Evolutionary conservation across 2,797 vertebrate genomes (phyloP).

Genomic region (Microctenopoma stevenorrisi): DNA sequence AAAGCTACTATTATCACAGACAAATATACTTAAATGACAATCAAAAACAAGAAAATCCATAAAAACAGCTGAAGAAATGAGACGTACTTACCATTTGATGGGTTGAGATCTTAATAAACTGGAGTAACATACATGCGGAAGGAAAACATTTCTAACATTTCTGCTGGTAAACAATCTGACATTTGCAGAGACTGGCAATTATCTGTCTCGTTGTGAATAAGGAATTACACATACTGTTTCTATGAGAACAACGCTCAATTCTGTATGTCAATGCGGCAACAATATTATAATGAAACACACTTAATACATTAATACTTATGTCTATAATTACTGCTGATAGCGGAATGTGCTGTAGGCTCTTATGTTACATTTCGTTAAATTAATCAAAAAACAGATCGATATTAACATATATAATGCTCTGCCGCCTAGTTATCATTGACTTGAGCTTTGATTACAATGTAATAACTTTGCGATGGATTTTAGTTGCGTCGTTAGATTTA

Average conservation of each 20-base stretch:
- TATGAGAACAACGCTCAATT: not conserved
- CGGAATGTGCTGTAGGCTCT: not conserved
- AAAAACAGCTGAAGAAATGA: conserved; percentile 2
- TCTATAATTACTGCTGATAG: too few relatives aligned
- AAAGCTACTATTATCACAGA: not conserved
- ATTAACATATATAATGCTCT: not conserved
- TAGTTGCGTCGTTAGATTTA: conserved; percentile 3
- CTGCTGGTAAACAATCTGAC: conserved; percentile 46
- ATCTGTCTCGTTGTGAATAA: conserved; percentile 30
- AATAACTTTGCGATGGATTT: conserved; percentile 18
- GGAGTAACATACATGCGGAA: conserved; percentile 16
- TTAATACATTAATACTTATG: not conserved
- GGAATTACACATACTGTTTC: conserved; percentile 10
- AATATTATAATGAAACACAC: not conserved
- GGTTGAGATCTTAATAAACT: conserved; percentile 33
- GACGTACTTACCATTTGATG: conserved; percentile 11
- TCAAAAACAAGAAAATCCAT: not conserved
- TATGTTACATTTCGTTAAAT: not conserved
- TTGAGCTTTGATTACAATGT: conserved; percentile 16
- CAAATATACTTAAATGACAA: conserved; percentile 1
- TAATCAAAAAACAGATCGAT: not conserved
- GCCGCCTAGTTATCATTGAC: conserved; percentile 16
- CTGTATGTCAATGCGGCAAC: conserved; percentile 3
- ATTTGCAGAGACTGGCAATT: conserved; percentile 41
- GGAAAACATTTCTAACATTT: conserved; percentile 20